Evolutionary conservation across 2,888 invertebrate species (phyloP).

Genomic region (Ochropacha duplaris): DNA sequence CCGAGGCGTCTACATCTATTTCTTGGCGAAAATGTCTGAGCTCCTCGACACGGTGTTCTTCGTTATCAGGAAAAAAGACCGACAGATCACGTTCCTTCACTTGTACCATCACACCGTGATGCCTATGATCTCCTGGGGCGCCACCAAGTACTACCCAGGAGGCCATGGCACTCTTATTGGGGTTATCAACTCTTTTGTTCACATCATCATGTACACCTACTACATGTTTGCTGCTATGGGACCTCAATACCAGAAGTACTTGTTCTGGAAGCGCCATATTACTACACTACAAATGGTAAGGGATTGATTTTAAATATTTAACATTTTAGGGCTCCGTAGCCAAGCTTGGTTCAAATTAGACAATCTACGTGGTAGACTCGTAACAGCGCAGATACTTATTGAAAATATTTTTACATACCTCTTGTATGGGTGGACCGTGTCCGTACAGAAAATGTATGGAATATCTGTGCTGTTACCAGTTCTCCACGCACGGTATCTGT

Average conservation of each 20-base stretch:
- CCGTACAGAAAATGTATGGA: too few relatives aligned
- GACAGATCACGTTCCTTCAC: conserved; percentile 95
- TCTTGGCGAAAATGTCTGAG: conserved; percentile 94
- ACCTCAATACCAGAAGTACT: conserved; percentile 91
- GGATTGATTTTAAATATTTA: neutral
- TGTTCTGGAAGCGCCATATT: conserved; percentile 96
- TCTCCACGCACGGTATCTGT: too few relatives aligned
- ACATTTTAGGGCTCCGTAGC: too few relatives aligned
- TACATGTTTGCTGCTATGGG: conserved; percentile 94
- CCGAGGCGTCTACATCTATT: conserved; percentile 92
- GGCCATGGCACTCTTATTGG: conserved; percentile 96
- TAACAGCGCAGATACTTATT: too few relatives aligned
- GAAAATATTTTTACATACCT: too few relatives aligned
- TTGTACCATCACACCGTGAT: conserved; percentile 97
- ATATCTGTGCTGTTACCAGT: too few relatives aligned
- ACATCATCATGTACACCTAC: conserved; percentile 95
- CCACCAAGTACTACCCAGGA: conserved; percentile 93
- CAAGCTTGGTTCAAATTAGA: too few relatives aligned
- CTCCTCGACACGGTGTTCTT: conserved; percentile 96
- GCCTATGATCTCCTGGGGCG: conserved; percentile 97
- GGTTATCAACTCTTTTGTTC: conserved; percentile 96
- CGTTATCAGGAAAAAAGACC: conserved; percentile 94
- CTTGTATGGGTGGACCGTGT: too few relatives aligned
- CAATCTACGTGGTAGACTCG: too few relatives aligned
- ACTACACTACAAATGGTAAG: conserved; percentile 84